Evolutionary conservation across 2,888 invertebrate species (phyloP).

Genomic region (Gortyna flavago): DNA sequence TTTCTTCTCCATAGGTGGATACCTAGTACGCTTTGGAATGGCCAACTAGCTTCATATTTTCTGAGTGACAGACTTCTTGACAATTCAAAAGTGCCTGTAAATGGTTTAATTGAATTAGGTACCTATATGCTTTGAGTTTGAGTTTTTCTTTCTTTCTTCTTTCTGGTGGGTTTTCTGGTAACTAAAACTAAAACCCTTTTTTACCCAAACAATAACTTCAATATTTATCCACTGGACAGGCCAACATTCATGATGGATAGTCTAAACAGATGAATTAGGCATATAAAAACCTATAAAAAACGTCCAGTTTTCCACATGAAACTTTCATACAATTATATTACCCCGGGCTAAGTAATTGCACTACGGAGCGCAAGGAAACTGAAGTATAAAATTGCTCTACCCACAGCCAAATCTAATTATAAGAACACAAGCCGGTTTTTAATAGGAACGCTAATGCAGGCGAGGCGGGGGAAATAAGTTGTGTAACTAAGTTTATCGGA

Average conservation of each 20-base stretch:
- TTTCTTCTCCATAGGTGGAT: no score
- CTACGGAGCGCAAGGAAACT: conserved; percentile 43
- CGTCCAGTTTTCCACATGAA: conserved; percentile 44
- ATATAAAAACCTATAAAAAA: conserved; percentile 23
- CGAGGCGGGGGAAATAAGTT: conserved; percentile 41
- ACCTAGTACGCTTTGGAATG: no score
- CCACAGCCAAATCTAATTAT: conserved; percentile 64
- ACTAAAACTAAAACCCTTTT: background rate
- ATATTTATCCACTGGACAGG: conserved; percentile 12
- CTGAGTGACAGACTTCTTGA: no score
- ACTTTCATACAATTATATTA: conserved; percentile 61
- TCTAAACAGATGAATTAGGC: background rate
- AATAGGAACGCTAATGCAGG: conserved; percentile 60
- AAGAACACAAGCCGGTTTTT: conserved; percentile 61
- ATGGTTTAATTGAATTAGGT: no score
- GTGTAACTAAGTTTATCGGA: conserved; percentile 39
- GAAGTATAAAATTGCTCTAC: conserved; percentile 62
- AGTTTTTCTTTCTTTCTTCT: no score
- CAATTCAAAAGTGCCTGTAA: no score
- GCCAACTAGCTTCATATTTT: no score
- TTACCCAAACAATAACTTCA: conserved; percentile 6
- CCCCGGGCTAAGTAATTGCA: conserved; percentile 62
- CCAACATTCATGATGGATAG: conserved; percentile 16
- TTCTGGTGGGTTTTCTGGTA: no score
- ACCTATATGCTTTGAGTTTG: no score